Conservation (phyloP, 2,888 invertebrate species). For the Drosophila parthenogenetica region DNA sequence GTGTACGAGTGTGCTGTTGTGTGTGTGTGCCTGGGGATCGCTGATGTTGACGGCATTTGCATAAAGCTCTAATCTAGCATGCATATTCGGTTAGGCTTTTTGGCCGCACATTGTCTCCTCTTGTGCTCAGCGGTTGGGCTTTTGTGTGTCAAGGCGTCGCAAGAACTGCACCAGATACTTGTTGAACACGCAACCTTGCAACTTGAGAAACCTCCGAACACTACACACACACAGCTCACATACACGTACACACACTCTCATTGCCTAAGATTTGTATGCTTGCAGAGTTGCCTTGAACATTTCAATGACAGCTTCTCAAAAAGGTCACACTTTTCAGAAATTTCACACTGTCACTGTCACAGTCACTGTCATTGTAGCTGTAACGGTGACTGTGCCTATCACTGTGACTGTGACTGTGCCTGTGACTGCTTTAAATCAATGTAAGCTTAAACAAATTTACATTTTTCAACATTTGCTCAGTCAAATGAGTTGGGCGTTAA, state of each 20-base stretch:
- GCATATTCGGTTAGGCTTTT: conserved; percentile 77
- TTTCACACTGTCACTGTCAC: conserved; percentile 21
- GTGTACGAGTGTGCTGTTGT: conserved; percentile 20
- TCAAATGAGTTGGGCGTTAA: conserved; percentile 62
- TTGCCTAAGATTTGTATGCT: no score
- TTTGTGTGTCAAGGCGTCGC: conserved; percentile 75
- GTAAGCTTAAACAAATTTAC: conserved; percentile 47
- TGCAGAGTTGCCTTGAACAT: conserved; percentile 56
- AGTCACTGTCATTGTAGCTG: background rate
- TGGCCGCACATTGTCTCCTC: conserved; percentile 61
- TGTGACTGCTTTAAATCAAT: conserved; percentile 48
- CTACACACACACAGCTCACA: conserved; percentile 10
- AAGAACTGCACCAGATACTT: conserved; percentile 61
- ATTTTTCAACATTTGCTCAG: conserved; percentile 52
- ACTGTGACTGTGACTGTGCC: background rate
- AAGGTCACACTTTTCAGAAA: conserved; percentile 54
- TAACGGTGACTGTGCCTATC: background rate
- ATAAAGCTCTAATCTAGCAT: conserved; percentile 72
- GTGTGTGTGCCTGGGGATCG: conserved; percentile 39
- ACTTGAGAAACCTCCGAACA: conserved; percentile 38
- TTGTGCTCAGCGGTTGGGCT: conserved; percentile 47
- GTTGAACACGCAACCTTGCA: conserved; percentile 72
- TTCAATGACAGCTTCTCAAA: conserved; percentile 51
- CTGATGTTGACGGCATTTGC: conserved; percentile 62
- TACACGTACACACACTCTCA: conserved; percentile 11